phyloP scores from a whole-genome alignment of 2,797 vertebrate species.

The Chaunax sp. region DNA sequence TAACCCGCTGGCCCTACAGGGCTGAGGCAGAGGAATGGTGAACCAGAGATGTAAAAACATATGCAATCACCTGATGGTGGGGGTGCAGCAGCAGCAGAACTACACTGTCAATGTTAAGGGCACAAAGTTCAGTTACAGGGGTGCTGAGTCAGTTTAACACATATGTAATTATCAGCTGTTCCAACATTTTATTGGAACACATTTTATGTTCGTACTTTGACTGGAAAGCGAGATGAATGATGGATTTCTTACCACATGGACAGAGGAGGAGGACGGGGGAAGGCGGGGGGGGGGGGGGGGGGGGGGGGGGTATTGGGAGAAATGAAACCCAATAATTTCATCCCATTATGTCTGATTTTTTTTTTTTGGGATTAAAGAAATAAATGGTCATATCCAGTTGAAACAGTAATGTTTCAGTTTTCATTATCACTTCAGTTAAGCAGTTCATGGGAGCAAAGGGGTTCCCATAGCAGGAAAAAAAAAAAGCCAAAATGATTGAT shows the following conservation, averaged over 20 bases:
- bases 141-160: not conserved
- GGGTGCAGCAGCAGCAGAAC: slow-evolving; percentile 5
- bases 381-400: slow-evolving; percentile 5
- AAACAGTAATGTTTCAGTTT: slow-evolving; percentile 32
- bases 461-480: slow-evolving; percentile 16
- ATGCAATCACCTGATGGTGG: slow-evolving; percentile 7
- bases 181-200: slow-evolving; percentile 38
- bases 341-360: slow-evolving; percentile 31
- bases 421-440: slow-evolving; percentile 29
- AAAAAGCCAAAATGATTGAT: slow-evolving; percentile 46
- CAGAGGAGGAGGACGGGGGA: too few species aligned
- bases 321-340: slow-evolving; percentile 41
- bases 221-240: slow-evolving; percentile 35
- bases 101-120: not conserved
- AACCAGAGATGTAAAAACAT: slow-evolving; percentile 33
- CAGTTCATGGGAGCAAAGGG: slow-evolving; percentile 21
- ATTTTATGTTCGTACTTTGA: slow-evolving; percentile 36
- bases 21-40: not conserved
- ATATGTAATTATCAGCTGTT: slow-evolving; percentile 23
- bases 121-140: slow-evolving; percentile 1
- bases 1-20: too few species aligned
- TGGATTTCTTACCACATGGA: slow-evolving; percentile 28
- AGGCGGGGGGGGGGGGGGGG: too few species aligned
- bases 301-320: too few species aligned
- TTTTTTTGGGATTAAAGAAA: not conserved